Conservation (phyloP, 2,113 vertebrate species). For the Phrynosoma blainvillii region DNA sequence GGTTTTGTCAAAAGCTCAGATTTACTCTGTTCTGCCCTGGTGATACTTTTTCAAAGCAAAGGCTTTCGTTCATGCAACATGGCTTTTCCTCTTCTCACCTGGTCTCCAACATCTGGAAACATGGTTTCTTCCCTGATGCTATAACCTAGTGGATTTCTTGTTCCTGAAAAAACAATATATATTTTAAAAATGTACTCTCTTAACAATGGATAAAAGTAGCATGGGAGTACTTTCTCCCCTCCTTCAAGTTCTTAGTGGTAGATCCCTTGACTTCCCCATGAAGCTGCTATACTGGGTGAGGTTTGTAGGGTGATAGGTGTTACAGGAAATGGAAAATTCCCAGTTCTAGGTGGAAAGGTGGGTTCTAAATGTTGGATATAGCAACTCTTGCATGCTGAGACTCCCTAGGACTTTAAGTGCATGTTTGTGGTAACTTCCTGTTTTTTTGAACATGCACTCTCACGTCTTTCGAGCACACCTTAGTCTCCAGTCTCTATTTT, state of each 20-base stretch:
- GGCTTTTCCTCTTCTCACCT: conserved; percentile 45
- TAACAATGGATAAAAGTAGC: background rate
- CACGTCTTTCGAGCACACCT: too few relatives aligned
- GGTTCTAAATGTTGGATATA: too few relatives aligned
- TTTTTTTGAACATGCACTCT: too few relatives aligned
- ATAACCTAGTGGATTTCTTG: background rate
- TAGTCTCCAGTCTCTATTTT: too few relatives aligned
- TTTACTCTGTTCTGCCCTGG: background rate
- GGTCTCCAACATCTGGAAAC: background rate
- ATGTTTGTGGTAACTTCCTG: too few relatives aligned
- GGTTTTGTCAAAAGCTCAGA: background rate
- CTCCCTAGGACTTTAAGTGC: too few relatives aligned
- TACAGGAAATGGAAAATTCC: background rate
- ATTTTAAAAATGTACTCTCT: background rate
- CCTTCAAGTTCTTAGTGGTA: background rate
- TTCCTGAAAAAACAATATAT: background rate
- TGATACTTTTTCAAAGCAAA: background rate
- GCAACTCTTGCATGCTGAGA: too few relatives aligned
- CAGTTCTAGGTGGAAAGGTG: too few relatives aligned
- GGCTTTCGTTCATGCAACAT: rapidly evolving
- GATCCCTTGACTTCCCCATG: background rate
- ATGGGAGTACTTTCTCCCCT: background rate
- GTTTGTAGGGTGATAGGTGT: background rate
- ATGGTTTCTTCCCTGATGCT: background rate
- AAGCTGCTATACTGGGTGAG: background rate